Base-by-base conservation (phyloP, 2,888 invertebrate genomes). In the Neoascia interrupta region DNA sequence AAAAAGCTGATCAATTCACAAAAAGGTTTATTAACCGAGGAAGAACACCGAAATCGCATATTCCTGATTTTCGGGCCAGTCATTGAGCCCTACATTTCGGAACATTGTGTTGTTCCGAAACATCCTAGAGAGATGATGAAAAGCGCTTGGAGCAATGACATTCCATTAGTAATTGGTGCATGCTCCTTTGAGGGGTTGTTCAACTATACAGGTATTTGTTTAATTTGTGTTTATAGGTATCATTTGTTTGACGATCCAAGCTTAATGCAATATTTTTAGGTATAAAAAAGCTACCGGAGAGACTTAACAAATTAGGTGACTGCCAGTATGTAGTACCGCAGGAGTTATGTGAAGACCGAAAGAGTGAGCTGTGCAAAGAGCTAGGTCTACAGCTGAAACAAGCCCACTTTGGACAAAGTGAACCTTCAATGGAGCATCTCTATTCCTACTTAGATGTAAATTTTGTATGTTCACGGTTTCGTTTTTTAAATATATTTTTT, bases 131-230 rank as follows among this genome's bases (percentile, higher is more conserved):
- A 87, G 47, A 84, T 89, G 87, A 82, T 86, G 76, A 85, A 84
- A 69, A 85, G 82, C 2, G 85, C 87, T 1, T 89, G 89, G 89
- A 83, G 88, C 19, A 86, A 87, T 49, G 84, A 85, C 1, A 87
- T 89, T 53, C 88, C 89, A 3, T 80, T 88, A 60, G 76, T 89
- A 75, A 84, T 88, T 34, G 89, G 89, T 4, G 85, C 85, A 15
- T 86, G 85, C 8, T 86, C 89, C 0, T 85, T 84, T 45, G 89
- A 89, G 74, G 89, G 89, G 0, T 68, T 89, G 0, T 72, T 88
- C 0, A 85, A 83, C 64, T 0, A 83, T 60, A 74, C 85, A 81
- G 82, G 88, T 88, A 69, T n/a, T n/a, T n/a, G n/a, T n/a, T n/a
- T n/a, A n/a, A n/a, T n/a, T n/a, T n/a, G n/a, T n/a, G n/a, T n/a